These are phyloP conservation scores for Caenorhabditis remanei DNA, from an alignment of 1,140 invertebrate species.

Conservation along the genomic window DNA sequence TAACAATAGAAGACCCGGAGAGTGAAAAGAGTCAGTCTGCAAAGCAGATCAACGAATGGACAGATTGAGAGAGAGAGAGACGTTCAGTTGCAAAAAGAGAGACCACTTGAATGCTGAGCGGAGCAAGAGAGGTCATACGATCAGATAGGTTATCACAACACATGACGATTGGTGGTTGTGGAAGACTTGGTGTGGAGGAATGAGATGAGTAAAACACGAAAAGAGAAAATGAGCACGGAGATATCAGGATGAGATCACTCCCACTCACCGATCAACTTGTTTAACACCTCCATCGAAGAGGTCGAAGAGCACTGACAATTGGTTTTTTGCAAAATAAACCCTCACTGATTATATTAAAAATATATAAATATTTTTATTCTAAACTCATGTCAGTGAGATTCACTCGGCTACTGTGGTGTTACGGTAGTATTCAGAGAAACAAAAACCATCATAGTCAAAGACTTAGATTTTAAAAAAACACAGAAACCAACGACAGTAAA, in stretches of 20 bases:
- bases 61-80: neutral
- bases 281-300: conserved; percentile 4
- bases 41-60: no score
- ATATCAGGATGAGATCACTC: neutral
- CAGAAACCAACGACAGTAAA: no score
- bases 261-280: neutral
- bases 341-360: no score
- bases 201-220: conserved; percentile 8
- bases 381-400: no score
- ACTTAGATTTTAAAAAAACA: no score
- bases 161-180: conserved; percentile 2
- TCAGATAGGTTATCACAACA: conserved; percentile 55
- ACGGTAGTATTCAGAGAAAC: no score
- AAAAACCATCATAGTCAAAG: no score
- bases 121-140: conserved; percentile 33
- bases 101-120: neutral
- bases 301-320: neutral
- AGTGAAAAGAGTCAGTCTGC: conserved; percentile 7
- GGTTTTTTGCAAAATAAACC: no score
- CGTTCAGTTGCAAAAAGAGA: conserved; percentile 26
- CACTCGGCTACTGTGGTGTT: no score
- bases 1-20: conserved; percentile 10
- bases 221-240: conserved; percentile 5
- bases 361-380: no score
- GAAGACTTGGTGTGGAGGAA: neutral